Base-by-base conservation (phyloP, 2,888 invertebrate genomes). In the Zootermopsis nevadensis region DNA sequence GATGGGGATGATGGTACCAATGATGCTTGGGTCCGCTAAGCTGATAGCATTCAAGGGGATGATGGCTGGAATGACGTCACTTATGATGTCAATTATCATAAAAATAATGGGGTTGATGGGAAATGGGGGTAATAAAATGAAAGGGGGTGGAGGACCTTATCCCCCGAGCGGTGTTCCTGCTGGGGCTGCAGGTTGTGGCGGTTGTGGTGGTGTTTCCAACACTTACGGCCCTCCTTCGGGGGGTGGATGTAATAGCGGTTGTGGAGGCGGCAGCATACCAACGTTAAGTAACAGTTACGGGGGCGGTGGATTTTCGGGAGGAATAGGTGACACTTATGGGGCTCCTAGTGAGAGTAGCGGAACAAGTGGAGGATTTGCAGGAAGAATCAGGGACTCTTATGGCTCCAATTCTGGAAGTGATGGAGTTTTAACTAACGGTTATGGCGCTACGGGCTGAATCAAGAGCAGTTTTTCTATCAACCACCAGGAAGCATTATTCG, bases 11-110 rank as follows among this genome's bases (percentile, higher is more conserved):
- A 83, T 81, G 60, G 35, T 81, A n/a, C 83, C 83, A 8, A 53
- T 83, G 66, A 83, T 81, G 66, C 27, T 60, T 12, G 76, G 76
- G 1, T 12, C 30, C 15, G 77, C 83, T 4, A 83, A 82, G 72
- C 31, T 83, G 35, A 82, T 82, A 33, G 83, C 83, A 0, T 30
- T 66, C 27, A 82, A 82, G 35, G 83, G 60, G 38, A 83, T 74
- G 82, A 60, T 82, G 31, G 27, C 82, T 30, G 83, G 81, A 10
- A 76, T 82, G 69, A 42, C 31, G 33, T 76, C 82, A 7, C 42
- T 83, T 12, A 33, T 77, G 33, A 69, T 67, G 30, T 35, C 81
- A 15, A 53, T 79, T 33, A 31, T 82, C 33, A 38, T 77, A 27
- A 67, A 72, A 19, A 0, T 42, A 2, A 38, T 83, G 42, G 66